These are phyloP conservation scores for Eristalis pertinax DNA, from an alignment of 2,888 invertebrate genomes.

Conservation along the genomic window DNA sequence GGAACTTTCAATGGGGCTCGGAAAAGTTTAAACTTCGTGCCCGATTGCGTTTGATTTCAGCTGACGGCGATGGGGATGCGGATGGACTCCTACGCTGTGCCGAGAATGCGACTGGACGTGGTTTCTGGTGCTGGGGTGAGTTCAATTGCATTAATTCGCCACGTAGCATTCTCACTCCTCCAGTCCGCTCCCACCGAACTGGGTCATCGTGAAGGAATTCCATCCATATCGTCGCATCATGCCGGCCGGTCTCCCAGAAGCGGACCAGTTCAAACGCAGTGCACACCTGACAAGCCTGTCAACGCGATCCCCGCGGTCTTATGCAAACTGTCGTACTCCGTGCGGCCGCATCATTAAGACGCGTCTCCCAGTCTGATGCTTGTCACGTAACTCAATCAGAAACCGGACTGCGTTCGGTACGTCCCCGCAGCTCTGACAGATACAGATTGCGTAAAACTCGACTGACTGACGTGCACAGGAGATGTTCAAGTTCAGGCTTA, in stretches of 20 bases:
- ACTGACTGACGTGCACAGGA: background rate
- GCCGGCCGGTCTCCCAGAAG: background rate
- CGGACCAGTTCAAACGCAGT: background rate
- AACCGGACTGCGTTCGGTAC: background rate
- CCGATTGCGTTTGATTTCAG: background rate
- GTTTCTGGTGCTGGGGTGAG: too few species aligned
- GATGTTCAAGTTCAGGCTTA: constrained; percentile 6
- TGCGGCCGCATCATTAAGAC: background rate
- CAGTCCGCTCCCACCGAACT: background rate
- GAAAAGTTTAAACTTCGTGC: background rate
- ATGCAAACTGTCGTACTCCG: background rate
- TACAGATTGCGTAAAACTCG: background rate
- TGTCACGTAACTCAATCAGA: background rate
- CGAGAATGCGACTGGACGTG: too few species aligned
- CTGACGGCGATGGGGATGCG: background rate
- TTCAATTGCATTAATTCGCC: too few species aligned
- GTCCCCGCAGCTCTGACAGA: background rate
- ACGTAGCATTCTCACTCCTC: too few species aligned
- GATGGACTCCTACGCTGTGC: too few species aligned
- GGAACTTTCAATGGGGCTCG: background rate
- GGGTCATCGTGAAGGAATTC: background rate
- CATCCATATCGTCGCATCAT: background rate
- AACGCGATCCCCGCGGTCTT: background rate
- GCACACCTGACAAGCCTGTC: background rate
- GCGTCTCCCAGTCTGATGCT: background rate